Evolutionary conservation across 2,113 vertebrate species (phyloP).

Genomic region (Cacatua alba): DNA sequence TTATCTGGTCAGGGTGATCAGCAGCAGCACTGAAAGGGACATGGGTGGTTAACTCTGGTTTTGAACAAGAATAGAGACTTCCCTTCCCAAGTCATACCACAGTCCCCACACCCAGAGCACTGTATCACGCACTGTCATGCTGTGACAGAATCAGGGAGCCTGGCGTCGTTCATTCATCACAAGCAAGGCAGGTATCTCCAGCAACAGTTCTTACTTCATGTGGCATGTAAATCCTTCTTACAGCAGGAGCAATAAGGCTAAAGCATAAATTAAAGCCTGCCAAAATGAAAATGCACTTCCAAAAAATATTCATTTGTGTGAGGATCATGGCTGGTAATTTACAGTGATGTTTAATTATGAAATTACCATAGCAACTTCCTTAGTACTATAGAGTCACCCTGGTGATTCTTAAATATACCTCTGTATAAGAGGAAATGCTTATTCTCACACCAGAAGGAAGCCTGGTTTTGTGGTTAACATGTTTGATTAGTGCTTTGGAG

Average conservation of each 20-base stretch:
- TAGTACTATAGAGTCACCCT: conserved; percentile 50
- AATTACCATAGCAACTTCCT: conserved; percentile 68
- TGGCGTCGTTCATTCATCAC: fast-evolving
- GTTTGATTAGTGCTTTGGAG: neutral
- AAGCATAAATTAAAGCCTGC: neutral
- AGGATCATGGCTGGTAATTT: conserved; percentile 35
- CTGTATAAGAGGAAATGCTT: neutral
- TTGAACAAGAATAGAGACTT: neutral
- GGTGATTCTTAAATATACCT: conserved; percentile 31
- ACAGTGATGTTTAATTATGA: conserved; percentile 27
- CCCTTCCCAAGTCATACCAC: neutral
- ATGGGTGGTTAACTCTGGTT: neutral
- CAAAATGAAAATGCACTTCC: neutral
- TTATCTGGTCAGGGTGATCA: neutral
- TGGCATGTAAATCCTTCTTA: neutral
- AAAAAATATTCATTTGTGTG: neutral
- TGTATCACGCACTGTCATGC: neutral
- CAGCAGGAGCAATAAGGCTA: neutral
- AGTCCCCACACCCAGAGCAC: neutral
- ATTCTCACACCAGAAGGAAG: neutral
- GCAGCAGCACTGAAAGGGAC: neutral
- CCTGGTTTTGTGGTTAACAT: neutral
- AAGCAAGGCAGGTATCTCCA: neutral
- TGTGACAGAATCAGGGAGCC: neutral
- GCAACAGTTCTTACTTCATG: neutral